Conservation (phyloP, 2,797 vertebrate species). For the Leptodactylus fallax region DNA sequence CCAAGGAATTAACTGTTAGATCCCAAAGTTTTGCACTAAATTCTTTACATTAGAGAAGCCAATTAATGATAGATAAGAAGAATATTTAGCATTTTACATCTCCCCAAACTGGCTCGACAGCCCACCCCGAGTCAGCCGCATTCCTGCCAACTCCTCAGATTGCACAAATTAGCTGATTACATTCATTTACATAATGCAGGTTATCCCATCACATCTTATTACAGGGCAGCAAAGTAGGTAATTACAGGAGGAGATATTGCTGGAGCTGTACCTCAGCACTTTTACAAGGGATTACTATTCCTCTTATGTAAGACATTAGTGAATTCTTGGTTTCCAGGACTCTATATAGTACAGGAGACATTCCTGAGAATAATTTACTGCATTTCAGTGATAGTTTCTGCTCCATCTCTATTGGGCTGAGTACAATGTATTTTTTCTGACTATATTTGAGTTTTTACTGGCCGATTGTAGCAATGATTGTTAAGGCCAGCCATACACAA, state of each 20-base stretch:
- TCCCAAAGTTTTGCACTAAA: not conserved
- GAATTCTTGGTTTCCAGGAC: slow-evolving; percentile 21
- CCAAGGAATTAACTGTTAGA: slow-evolving; percentile 8
- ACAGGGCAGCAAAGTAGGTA: slow-evolving; percentile 36
- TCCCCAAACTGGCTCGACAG: slow-evolving; percentile 36
- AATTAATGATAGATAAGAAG: slow-evolving; percentile 16
- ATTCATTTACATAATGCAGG: slow-evolving; percentile 35
- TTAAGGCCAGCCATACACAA: too few species aligned
- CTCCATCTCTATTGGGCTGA: not conserved
- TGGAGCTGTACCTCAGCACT: slow-evolving; percentile 8
- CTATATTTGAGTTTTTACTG: not conserved
- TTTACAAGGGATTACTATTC: slow-evolving; percentile 21
- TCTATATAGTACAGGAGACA: not conserved
- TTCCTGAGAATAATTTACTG: not conserved
- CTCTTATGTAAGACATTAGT: slow-evolving; percentile 7
- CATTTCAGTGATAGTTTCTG: not conserved
- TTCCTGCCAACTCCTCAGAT: slow-evolving; percentile 40
- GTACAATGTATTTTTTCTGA: not conserved
- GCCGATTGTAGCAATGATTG: too few species aligned
- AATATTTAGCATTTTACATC: slow-evolving; percentile 39
- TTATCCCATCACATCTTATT: slow-evolving; percentile 49
- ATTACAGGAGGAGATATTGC: slow-evolving; percentile 38
- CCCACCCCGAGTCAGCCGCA: slow-evolving; percentile 27
- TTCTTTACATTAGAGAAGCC: slow-evolving; percentile 18
- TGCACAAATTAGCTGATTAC: slow-evolving; percentile 49